Evolutionary conservation across 2,888 invertebrate genomes (phyloP), one percentile per base, ranked within the genome.

Genomic region (Trachelus iudaicus): DNA sequence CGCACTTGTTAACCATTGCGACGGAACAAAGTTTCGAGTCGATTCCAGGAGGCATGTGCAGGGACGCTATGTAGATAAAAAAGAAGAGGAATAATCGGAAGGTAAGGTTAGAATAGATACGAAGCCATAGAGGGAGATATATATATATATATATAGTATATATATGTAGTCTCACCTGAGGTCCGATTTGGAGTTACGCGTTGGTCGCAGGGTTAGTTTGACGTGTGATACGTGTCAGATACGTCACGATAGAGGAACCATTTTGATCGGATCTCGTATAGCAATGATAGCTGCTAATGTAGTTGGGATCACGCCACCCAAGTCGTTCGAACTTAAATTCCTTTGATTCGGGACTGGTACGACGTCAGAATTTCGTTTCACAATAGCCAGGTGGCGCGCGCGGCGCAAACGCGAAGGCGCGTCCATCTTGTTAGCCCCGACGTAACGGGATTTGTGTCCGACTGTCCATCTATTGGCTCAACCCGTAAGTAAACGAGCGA

Each of bases 171-270:
- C 40, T 40, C 23, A 11, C 6, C 23, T 4, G 34, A 68, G 6
- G 56, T 56, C 56, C 56, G 56, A 56, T 56, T 56, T 23, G 56
- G 56, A 56, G 56, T 56, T 56, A 56, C 56, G 56, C 56, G 56
- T 23, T 56, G 23, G 56, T 56, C 56, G 56, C 56, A 23, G 56
- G 56, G 56, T 56, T 23, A 56, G 33, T 34, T 71, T 71, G 71
- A 75, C 82, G 83, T 80, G 84, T 83, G 83, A 84, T 79, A 79
- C 78, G 81, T 85, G 87, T 86, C 87, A 86, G 86, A 86, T 87
- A 81, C 81, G 87, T 86, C 86, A 79, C 81, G 87, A 87, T 87
- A 86, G 81, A 78, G 81, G 74, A 75, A 75, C 71, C 73, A 73
- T 76, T 74, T 82, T 82, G 86, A 85, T 85, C 82, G 80, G 81